These are phyloP conservation scores for Nothocercus julius DNA, from an alignment of 2,113 vertebrate genomes.

Conservation along the genomic window DNA sequence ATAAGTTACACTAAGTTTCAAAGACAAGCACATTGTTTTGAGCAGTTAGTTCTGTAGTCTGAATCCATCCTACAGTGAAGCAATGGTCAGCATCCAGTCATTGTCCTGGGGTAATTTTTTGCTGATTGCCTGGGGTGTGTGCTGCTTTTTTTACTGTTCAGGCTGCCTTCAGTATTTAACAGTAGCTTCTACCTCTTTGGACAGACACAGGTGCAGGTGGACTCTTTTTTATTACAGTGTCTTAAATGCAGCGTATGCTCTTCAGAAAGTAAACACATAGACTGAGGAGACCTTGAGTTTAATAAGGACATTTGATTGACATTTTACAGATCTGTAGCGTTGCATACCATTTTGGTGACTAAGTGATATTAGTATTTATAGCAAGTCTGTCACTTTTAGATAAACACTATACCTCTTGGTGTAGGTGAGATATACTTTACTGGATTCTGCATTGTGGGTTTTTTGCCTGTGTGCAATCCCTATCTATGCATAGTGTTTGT, in stretches of 20 bases:
- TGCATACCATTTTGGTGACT: background rate
- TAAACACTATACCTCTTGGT: background rate
- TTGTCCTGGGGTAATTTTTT: background rate
- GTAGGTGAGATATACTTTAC: background rate
- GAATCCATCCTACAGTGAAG: slow-evolving; percentile 10
- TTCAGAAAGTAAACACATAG: background rate
- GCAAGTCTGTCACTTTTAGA: background rate
- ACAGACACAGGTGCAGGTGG: background rate
- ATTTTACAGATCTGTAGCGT: background rate
- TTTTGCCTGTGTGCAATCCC: background rate
- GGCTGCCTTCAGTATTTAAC: background rate
- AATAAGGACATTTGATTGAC: background rate
- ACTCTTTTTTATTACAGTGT: background rate
- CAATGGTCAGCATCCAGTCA: background rate
- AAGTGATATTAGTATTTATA: background rate
- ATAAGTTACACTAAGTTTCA: background rate
- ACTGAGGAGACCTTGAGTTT: background rate
- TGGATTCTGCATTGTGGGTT: background rate
- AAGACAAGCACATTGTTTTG: background rate
- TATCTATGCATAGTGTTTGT: background rate
- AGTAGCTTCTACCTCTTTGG: too few relatives aligned
- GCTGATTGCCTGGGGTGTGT: background rate
- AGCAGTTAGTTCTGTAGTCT: background rate
- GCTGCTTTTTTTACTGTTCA: background rate
- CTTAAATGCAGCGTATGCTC: background rate